Evolutionary conservation across 64 coral and sea anemone genomes (phyloP).

Genomic region (Pocillopora verrucosa): DNA sequence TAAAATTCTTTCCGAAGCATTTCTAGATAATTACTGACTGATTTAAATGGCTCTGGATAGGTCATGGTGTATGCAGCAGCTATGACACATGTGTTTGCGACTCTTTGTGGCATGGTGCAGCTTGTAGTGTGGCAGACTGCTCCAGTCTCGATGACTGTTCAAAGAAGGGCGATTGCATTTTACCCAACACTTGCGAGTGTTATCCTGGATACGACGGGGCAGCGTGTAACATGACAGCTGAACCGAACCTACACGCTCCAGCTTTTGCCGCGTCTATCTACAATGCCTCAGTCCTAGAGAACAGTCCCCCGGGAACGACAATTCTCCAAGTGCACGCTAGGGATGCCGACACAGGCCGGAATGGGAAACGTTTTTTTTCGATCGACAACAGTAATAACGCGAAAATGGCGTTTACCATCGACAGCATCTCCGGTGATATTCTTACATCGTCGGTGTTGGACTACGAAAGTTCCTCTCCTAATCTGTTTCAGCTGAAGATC

Average conservation of each 20-base stretch:
- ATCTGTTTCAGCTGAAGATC: slow-evolving; percentile 36
- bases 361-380: slow-evolving; percentile 58
- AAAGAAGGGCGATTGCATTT: slow-evolving; percentile 66
- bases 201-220: slow-evolving; percentile 67
- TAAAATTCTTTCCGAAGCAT: neutral
- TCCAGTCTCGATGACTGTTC: slow-evolving; percentile 68
- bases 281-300: slow-evolving; percentile 62
- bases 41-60: neutral
- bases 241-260: slow-evolving; percentile 57
- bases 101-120: slow-evolving; percentile 56
- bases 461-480: slow-evolving; percentile 34
- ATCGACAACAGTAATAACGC: neutral
- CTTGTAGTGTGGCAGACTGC: slow-evolving; percentile 63
- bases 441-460: slow-evolving; percentile 37
- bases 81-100: slow-evolving; percentile 63
- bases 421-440: slow-evolving; percentile 51
- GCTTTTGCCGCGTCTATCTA: slow-evolving; percentile 47
- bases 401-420: slow-evolving; percentile 35
- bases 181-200: slow-evolving; percentile 60
- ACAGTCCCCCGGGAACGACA: slow-evolving; percentile 36
- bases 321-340: slow-evolving; percentile 61
- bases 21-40: neutral
- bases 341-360: slow-evolving; percentile 66
- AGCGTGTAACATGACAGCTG: slow-evolving; percentile 35
- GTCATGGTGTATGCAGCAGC: slow-evolving; percentile 57